Evolutionary conservation across 2,113 vertebrate species (phyloP), one percentile per base, ranked within the genome.

Genomic region (Amblyornis subalaris): DNA sequence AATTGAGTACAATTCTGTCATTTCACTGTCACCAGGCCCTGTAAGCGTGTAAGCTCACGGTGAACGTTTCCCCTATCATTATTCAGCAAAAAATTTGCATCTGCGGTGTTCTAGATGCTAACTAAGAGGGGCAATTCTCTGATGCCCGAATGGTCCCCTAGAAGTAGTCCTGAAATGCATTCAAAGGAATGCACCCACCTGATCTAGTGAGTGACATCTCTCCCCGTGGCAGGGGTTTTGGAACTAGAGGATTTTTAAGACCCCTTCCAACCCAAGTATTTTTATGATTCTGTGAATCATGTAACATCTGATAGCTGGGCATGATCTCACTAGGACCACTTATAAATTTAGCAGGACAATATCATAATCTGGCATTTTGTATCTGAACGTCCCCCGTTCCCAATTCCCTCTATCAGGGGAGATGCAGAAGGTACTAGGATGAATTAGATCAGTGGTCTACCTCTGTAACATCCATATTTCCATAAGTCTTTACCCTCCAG

Each of bases 161-260:
- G 42, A 45, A 45, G 21, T 1, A n/a, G 8, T 35, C 44, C 26
- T 57, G 36, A 93, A 76, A 88, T 22, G 33, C 12, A n/a, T 61
- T 65, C 38, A 44, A 29, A 79, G 12, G 25, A 85, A 23, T 19
- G 18, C 25, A 54, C 14, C 9, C 1, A 0, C 7, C 54, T 40
- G 6, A 26, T 26, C 25, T 28, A 35, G 17, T 26, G 17, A 61
- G 9, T 22, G 47, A 31, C 62, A 42, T 20, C 12, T 7, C 18
- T 76, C 18, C 26, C 8, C 5, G 6, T 16, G 25, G 31, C 0
- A 0, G 26, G 42, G 4, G 26, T 6, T 11, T 70, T 55, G 25
- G 25, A 61, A 48, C 10, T 22, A 40, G 54, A 22, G 25, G 25
- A 28, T 54, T 40, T 42, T 48, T 16, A 53, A 47, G 8, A 3